Base-by-base conservation (phyloP, 1,140 invertebrate species). In the Muscidifurax raptorellus region DNA sequence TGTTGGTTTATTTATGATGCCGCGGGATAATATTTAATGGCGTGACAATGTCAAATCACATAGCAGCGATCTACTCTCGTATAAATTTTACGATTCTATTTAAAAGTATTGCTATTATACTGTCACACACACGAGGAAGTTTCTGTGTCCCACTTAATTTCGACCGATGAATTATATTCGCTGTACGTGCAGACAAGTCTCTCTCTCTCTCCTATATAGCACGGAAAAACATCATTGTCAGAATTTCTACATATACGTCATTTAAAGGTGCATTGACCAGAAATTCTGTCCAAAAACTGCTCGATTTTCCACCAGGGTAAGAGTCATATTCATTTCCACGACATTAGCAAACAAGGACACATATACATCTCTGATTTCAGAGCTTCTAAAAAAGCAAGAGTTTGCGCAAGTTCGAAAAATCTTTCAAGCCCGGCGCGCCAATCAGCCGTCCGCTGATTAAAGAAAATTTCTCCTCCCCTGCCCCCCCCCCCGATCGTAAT, bases 1-100 rank as follows among this genome's bases (percentile, higher is more conserved):
- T 27, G 71, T 25, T 25, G n/a, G 15, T 40, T 71, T 83, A 78
- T 78, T 83, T 83, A 83, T 71, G 75, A 69, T 22, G 22, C 13
- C 18, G 4, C 27, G 28, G 40, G 66, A 47, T 76, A 67, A 69
- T 77, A 36, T 30, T 22, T 28, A 44, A 79, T 79, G 76, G 64
- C 59, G 82, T 83, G 75, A 83, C 75, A 12, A 64, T 72, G 75
- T 83, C 82, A 40, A 79, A 83, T 83, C 82, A 40, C 72, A 47
- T 79, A 18, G 44, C 44, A 47, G 27, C 18, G 1, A 15, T 0
- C 15, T 47, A 0, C 44, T 47, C 44, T 47, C 44, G 15, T 47
- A 40, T 40, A 40, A 40, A 40, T 40, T 47, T 47, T 47, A 47
- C 15, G 44, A 47, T 15, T 18, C 44, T 47, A 47, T 47, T 18